These are phyloP conservation scores for Pithys albifrons DNA, from an alignment of 2,113 vertebrate genomes.

Conservation along the genomic window DNA sequence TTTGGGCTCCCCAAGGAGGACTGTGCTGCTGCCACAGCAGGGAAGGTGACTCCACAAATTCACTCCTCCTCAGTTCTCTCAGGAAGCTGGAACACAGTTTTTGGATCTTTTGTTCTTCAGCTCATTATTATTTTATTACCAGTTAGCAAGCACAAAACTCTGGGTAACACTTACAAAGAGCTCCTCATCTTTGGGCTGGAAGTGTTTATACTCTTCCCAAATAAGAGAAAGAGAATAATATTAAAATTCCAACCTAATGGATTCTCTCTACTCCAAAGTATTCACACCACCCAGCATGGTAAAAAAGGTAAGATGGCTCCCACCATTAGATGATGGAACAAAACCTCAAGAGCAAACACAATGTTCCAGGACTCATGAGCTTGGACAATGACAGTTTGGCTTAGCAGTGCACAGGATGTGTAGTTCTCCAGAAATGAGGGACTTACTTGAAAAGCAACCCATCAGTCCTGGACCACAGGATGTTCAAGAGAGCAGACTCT, in stretches of 20 bases:
- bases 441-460: background rate
- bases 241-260: background rate
- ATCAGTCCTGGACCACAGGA: too few species aligned
- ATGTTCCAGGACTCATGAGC: background rate
- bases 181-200: background rate
- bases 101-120: background rate
- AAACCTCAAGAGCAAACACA: background rate
- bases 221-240: background rate
- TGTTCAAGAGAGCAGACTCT: background rate
- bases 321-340: background rate
- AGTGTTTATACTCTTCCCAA: background rate
- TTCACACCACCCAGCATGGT: rapidly evolving
- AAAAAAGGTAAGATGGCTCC: rapidly evolving
- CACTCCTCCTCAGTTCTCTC: rapidly evolving
- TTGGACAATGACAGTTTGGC: background rate
- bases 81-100: background rate
- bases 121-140: background rate
- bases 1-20: rapidly evolving
- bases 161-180: background rate
- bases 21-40: background rate
- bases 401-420: background rate
- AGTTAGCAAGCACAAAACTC: background rate
- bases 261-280: background rate
- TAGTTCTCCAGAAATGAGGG: background rate
- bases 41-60: background rate